Percentiles rank a stretch among this genome's conserved stretches.
Conservation (phyloP, 2,797 vertebrate species). For the Australoheros facetus region DNA sequence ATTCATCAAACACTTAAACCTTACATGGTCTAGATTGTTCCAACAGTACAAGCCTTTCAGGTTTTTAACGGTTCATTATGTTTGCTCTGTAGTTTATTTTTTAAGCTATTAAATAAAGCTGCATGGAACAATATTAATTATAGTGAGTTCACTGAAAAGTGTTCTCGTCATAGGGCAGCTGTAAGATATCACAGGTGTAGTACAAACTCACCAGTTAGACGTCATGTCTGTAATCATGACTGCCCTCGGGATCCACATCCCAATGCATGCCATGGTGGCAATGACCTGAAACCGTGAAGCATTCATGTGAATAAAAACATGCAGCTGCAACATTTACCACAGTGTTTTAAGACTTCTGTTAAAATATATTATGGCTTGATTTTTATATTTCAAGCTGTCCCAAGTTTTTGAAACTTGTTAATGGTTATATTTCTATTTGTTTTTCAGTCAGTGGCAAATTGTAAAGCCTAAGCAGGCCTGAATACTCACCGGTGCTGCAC, state of each 20-base stretch:
- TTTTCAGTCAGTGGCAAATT: background rate
- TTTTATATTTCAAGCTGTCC: background rate
- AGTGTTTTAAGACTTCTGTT: background rate
- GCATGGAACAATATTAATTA: no score
- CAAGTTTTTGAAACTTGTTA: background rate
- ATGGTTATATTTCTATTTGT: background rate
- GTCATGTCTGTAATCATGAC: conserved; percentile 90
- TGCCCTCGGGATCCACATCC: conserved; percentile 89
- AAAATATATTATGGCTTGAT: background rate
- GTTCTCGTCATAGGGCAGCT: background rate
- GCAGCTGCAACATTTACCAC: background rate
- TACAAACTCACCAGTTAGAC: conserved; percentile 81
- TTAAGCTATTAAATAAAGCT: no score
- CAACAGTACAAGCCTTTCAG: background rate
- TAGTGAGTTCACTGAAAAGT: no score
- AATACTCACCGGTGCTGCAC: conserved; percentile 86
- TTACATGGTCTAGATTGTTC: no score
- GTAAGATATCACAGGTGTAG: background rate
- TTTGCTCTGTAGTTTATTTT: no score
- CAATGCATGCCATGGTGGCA: conserved; percentile 86
- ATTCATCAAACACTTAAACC: conserved; percentile 30
- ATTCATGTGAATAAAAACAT: background rate
- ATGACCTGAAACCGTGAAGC: conserved; percentile 80
- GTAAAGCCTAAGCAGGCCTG: background rate
- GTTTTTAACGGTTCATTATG: background rate